Conservation (phyloP, 2,797 vertebrate genomes). For the Rhadinocentrus ornatus region DNA sequence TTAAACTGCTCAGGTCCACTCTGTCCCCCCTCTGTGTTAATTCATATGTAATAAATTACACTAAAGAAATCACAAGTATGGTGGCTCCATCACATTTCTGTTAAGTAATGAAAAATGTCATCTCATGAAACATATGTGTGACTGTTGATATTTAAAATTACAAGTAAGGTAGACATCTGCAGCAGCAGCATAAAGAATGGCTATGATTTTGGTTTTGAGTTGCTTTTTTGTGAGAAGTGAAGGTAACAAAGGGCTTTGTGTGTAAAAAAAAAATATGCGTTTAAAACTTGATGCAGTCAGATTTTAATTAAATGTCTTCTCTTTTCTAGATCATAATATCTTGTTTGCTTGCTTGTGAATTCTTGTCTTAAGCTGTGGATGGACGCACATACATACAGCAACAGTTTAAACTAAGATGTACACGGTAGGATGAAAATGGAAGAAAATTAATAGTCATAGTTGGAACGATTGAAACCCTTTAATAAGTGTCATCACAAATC, state of each 20-base stretch:
- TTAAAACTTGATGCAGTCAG: background rate
- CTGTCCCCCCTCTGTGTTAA: background rate
- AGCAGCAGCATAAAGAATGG: background rate
- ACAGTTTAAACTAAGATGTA: slow-evolving; percentile 10
- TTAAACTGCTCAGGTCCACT: background rate
- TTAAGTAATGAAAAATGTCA: background rate
- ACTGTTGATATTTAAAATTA: background rate
- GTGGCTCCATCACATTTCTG: background rate
- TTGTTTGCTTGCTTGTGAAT: background rate
- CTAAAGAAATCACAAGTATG: no score
- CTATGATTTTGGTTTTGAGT: background rate
- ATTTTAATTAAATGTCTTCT: background rate
- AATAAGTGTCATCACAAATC: slow-evolving; percentile 36
- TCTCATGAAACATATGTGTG: background rate
- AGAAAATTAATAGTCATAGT: slow-evolving; percentile 32
- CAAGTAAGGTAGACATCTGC: background rate
- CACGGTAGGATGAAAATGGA: slow-evolving; percentile 18
- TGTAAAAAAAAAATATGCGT: background rate
- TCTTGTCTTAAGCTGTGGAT: background rate
- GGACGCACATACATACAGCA: background rate
- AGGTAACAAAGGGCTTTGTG: background rate
- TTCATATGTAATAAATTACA: background rate
- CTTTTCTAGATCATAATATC: background rate
- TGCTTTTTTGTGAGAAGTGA: background rate
- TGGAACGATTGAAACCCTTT: slow-evolving; percentile 15